These are phyloP conservation scores for Onychorhynchus coronatus DNA, from an alignment of 2,113 vertebrate genomes.

Conservation along the genomic window DNA sequence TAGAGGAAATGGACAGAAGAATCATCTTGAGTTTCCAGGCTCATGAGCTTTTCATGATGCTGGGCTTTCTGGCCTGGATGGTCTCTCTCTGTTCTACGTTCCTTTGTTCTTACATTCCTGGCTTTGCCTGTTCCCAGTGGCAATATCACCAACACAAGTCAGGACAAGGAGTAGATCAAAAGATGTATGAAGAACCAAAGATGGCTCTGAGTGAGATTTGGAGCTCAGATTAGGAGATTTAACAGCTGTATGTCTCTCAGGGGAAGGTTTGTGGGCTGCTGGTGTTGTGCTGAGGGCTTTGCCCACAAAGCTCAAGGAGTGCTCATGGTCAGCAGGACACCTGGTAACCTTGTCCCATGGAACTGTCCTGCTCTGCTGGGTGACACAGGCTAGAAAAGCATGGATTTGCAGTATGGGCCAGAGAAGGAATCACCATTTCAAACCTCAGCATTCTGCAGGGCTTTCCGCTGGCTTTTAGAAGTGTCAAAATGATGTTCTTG, in stretches of 20 bases:
- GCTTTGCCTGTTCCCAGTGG: slow-evolving; percentile 47
- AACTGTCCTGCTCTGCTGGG: not conserved
- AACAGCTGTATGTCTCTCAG: slow-evolving; percentile 23
- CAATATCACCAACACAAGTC: slow-evolving; percentile 60
- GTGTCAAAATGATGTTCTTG: not conserved
- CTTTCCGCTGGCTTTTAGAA: not conserved
- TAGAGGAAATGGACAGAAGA: not conserved
- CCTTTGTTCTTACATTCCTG: slow-evolving; percentile 61
- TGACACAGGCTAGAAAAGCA: not conserved
- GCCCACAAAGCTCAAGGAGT: not conserved
- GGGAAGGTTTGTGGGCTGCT: not conserved
- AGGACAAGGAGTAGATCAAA: slow-evolving; percentile 60
- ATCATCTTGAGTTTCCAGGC: not conserved
- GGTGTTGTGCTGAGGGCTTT: not conserved
- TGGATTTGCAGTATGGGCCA: not conserved
- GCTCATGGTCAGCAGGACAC: not conserved
- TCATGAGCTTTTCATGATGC: not conserved
- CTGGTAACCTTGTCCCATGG: not conserved
- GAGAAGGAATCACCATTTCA: not conserved
- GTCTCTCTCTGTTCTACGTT: not conserved
- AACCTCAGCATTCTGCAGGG: not conserved
- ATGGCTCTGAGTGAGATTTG: slow-evolving; percentile 51
- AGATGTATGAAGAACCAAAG: slow-evolving; percentile 21
- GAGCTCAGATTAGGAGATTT: slow-evolving; percentile 54
- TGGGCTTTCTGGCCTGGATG: slow-evolving; percentile 18